Percentiles rank a stretch among this genome's conserved stretches.
Conservation (phyloP, 35 echinoderm and acorn worm genomes). For the Lytechinus variegatus region DNA sequence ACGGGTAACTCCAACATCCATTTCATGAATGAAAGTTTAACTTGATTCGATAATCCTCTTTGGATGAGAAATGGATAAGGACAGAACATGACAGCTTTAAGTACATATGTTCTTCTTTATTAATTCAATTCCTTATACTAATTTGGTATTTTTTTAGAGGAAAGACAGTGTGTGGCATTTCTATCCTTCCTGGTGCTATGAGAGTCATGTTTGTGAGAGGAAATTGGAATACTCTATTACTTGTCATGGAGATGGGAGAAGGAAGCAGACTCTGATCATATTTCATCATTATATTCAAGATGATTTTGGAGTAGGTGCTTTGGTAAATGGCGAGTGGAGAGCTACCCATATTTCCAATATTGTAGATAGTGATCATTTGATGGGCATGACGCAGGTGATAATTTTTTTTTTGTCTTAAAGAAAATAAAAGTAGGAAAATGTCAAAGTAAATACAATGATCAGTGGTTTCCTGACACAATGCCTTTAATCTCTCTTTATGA, state of each 20-base stretch:
- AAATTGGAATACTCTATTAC: background rate
- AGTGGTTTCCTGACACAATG: no score
- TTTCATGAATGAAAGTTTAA: no score
- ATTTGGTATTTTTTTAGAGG: background rate
- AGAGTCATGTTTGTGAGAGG: conserved; percentile 1
- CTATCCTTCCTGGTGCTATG: background rate
- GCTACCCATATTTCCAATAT: background rate
- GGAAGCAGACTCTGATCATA: background rate
- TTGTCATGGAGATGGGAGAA: background rate
- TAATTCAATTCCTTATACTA: background rate
- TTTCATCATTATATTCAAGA: conserved; percentile 8
- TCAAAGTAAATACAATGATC: no score
- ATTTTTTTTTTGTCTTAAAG: background rate
- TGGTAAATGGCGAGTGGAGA: background rate
- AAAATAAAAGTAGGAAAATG: background rate
- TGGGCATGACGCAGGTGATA: background rate
- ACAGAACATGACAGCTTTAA: background rate
- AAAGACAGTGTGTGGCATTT: background rate
- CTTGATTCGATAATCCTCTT: no score
- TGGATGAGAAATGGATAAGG: background rate
- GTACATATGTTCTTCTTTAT: background rate
- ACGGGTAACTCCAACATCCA: no score
- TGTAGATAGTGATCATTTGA: background rate
- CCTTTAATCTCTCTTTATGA: no score
- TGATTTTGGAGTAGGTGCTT: background rate